Evolutionary conservation across 2,113 vertebrate species (phyloP), one percentile per base, ranked within the genome.

Genomic region (Protomyctophum bolini): DNA sequence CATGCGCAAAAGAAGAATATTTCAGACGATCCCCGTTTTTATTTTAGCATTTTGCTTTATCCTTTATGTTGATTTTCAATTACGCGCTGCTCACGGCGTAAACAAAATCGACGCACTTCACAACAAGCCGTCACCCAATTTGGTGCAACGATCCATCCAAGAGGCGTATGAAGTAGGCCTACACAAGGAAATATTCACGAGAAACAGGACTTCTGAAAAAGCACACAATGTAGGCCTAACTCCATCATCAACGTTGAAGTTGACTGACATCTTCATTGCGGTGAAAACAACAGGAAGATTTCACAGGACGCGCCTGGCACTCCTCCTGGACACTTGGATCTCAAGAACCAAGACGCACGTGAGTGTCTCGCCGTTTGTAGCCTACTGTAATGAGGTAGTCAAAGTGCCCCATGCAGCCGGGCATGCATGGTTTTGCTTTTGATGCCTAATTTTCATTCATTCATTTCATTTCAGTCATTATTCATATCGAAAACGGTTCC

Each of bases 241-340:
- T 8, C 66, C 6, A 28, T 11, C 6, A 28, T 11, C 51, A 0
- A 2, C 10, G 0, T 73, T 93, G 72, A 82, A 55, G 1, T 87
- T 94, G 21, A 81, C 54, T 4, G 95, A 98, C 10, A 45, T 98
- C 59, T 98, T 95, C 84, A 92, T 98, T 33, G 94, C 95, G 0
- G 92, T 98, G 68, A 98, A 97, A 87, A 98, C 95, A 50, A 98
- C 96, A 41, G 86, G 88, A 8, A 93, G 86, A 63, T 98, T 97
- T 88, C 97, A 98, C 80, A 73, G 59, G 75, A 93, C 92, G 62
- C 94, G 97, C 12, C 91, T 98, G 48, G 89, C 91, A 77, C 88
- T 98, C 59, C 94, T 98, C 10, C 80, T 97, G 63, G 91, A 95
- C 77, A 98, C 97, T 0, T 98, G 97, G 97, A 95, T 98, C 85